Base-by-base conservation (phyloP, 1,140 invertebrate genomes). In the Hermetia illucens region DNA sequence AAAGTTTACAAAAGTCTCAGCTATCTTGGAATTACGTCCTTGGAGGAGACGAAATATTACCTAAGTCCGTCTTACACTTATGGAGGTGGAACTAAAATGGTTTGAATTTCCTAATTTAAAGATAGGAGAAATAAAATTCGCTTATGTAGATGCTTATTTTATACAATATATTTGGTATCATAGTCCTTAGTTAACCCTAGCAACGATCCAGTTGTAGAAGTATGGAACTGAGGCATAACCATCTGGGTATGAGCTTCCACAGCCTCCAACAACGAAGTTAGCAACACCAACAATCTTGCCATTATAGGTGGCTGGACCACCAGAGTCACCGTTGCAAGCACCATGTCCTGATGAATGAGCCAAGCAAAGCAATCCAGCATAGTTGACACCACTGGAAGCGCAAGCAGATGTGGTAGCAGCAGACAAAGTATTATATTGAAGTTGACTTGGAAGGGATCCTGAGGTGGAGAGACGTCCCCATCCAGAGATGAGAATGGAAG, bases 211-310 rank as follows among this genome's bases (percentile, higher is more conserved):
- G 10, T 58, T 41, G 3, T 52, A 41, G 31, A 68, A 70, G 38
- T 55, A 51, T 4, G 58, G 60, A 4, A 71, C 59, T 41, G 62
- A 55, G 0, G 69, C 68, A 38, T 65, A 75, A n/a, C 74, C 70
- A 44, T 74, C 73, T 4, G 72, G 72, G 36, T 54, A 49, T 27
- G 52, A 55, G 33, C 52, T 53, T 9, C 54, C 55, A 24, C 56
- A 59, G 15, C 32, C 37, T 5, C 45, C 46, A n/a, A 49, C 17
- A 1, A 54, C 45, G 29, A 49, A 58, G 20, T 55, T 47, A 38
- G 53, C 45, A 29, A 61, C 30, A 21, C 55, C 55, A 1, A 56
- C 46, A 6, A 58, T 31, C 13, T 34, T 22, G 0, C 36, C 40
- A 4, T 44, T 35, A 17, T 54, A 55, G 36, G 47, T 41, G 24